Conservation (phyloP, 2,113 vertebrate genomes). For the Puffinus mauretanicus region DNA sequence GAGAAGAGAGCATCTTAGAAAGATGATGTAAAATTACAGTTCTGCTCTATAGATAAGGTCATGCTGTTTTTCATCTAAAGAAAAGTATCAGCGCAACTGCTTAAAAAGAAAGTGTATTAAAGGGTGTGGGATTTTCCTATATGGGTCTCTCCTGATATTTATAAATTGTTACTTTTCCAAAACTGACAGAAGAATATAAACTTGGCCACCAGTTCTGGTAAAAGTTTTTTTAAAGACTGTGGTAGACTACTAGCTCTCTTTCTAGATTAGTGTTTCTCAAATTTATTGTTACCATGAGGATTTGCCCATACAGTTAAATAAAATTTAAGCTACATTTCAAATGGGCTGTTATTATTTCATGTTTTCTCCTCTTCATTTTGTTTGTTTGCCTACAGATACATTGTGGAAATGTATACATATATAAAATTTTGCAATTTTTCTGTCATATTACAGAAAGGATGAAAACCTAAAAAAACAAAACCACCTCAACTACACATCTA, state of each 20-base stretch:
- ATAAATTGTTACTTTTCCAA: background rate
- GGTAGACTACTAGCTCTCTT: background rate
- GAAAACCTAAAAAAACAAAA: background rate
- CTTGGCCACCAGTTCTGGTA: background rate
- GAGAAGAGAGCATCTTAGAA: background rate
- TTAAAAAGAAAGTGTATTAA: background rate
- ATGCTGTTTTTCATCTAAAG: background rate
- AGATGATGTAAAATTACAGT: background rate
- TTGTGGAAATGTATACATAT: background rate
- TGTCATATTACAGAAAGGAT: background rate
- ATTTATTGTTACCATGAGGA: background rate
- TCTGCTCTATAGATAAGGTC: background rate
- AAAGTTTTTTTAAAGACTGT: background rate
- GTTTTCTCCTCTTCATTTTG: background rate
- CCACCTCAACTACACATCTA: background rate
- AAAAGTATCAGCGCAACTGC: background rate
- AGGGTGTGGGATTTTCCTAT: background rate
- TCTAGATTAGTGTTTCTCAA: background rate
- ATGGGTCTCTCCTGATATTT: background rate
- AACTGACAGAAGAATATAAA: background rate
- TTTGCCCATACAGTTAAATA: background rate
- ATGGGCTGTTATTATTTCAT: background rate
- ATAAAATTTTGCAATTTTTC: background rate
- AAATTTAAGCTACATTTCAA: background rate
- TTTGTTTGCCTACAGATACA: background rate